Evolutionary conservation across 2,113 vertebrate species (phyloP).

Genomic region (Gulo gulo): DNA sequence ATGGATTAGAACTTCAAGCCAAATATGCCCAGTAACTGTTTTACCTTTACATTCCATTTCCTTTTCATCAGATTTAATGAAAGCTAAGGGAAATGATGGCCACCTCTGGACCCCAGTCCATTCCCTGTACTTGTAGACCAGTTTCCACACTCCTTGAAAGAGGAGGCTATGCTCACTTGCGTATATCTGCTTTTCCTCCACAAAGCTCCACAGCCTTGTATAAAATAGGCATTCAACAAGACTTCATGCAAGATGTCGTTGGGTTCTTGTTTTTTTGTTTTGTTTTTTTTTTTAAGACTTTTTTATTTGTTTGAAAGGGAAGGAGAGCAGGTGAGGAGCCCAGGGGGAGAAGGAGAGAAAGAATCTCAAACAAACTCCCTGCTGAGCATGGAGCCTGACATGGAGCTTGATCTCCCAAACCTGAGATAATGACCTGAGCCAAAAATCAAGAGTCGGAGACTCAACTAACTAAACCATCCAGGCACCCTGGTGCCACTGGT

Average conservation of each 20-base stretch:
- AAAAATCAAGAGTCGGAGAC: background rate
- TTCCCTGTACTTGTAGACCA: accelerated
- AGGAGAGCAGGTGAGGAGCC: too few relatives aligned
- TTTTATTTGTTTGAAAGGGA: background rate
- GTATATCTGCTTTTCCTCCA: background rate
- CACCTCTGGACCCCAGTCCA: accelerated
- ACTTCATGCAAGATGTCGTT: background rate
- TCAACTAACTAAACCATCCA: background rate
- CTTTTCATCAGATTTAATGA: background rate
- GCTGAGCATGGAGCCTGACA: background rate
- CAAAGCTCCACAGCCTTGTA: background rate
- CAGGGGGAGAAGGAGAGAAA: background rate
- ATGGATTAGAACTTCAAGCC: background rate
- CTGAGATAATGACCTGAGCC: background rate
- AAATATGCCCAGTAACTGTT: background rate
- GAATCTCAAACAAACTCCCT: background rate
- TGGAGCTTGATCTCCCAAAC: background rate
- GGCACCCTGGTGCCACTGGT: too few relatives aligned
- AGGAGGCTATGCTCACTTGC: background rate
- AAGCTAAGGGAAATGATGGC: background rate
- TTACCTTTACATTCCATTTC: background rate
- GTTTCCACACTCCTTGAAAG: background rate
- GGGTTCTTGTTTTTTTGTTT: too few relatives aligned
- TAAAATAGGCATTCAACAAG: background rate
- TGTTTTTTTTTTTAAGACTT: too few relatives aligned